Evolutionary conservation across 2,888 invertebrate species (phyloP).

Genomic region (Megamerina dolium): DNA sequence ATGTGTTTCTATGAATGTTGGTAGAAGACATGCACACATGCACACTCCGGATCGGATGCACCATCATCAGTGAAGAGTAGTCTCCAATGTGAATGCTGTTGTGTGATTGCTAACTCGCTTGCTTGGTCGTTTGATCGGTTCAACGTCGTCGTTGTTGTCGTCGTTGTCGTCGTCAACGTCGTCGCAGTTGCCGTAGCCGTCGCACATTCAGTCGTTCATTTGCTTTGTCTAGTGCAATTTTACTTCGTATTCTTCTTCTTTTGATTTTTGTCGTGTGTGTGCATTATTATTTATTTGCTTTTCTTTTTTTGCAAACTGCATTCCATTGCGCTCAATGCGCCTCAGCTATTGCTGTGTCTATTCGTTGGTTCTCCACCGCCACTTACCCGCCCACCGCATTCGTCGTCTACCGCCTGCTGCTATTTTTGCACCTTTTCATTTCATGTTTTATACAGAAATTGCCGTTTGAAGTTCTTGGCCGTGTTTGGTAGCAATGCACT

Average conservation of each 20-base stretch:
- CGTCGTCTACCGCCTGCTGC: conserved; percentile 2
- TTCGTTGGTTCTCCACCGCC: conserved; percentile 4
- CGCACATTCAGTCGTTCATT: neutral
- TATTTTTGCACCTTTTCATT: conserved; percentile 6
- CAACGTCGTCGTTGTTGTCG: neutral
- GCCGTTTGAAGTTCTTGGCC: conserved; percentile 18
- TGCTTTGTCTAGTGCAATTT: too few relatives aligned
- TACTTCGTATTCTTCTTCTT: too few relatives aligned
- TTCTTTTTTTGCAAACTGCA: too few relatives aligned
- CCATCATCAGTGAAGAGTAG: too few relatives aligned
- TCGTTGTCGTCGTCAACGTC: neutral
- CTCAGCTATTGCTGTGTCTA: too few relatives aligned
- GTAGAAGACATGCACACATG: too few relatives aligned
- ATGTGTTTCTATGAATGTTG: too few relatives aligned
- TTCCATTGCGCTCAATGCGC: too few relatives aligned
- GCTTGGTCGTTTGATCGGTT: neutral
- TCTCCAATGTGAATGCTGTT: too few relatives aligned
- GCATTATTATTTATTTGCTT: too few relatives aligned
- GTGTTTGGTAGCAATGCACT: conserved; percentile 20
- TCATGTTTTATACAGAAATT: neutral
- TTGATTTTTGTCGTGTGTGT: too few relatives aligned
- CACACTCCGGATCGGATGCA: too few relatives aligned
- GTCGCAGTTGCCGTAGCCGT: neutral
- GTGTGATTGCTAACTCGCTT: neutral
- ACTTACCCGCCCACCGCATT: neutral